Conservation (phyloP, 2,797 vertebrate species). For the Halcyon leucocephala region DNA sequence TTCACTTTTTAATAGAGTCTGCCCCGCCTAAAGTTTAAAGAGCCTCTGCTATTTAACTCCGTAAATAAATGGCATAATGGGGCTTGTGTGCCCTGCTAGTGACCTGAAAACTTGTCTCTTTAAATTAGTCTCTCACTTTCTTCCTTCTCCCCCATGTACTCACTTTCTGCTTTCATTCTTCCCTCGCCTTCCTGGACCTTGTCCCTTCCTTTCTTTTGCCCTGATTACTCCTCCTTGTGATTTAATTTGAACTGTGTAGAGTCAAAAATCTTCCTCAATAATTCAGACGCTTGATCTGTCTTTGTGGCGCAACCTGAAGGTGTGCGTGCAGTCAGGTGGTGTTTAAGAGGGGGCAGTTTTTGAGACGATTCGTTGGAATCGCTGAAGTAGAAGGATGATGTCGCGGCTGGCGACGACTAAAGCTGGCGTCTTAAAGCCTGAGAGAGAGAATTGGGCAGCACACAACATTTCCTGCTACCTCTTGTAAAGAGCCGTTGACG, state of each 20-base stretch:
- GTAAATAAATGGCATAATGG: constrained; percentile 44
- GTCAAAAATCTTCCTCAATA: not conserved
- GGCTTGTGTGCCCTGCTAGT: constrained; percentile 21
- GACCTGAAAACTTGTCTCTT: constrained; percentile 61
- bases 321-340: fast-evolving
- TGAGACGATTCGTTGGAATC: not conserved
- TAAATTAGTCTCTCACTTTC: constrained; percentile 20
- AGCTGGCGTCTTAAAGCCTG: not conserved
- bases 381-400: not conserved
- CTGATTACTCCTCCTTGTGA: not conserved
- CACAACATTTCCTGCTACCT: not conserved
- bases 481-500: not conserved
- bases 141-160: not conserved
- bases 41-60: not conserved
- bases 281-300: not conserved
- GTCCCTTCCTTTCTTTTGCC: not conserved
- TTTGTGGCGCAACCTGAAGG: not conserved
- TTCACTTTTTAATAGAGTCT: not conserved
- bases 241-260: not conserved
- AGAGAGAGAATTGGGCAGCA: not conserved
- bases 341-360: not conserved
- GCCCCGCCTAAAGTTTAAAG: constrained; percentile 24
- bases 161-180: not conserved
- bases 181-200: not conserved
- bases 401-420: not conserved